A percentile compares a stretch with the other conserved stretches of the same genome.
phyloP scores from a whole-genome alignment of 1,140 invertebrate species.

The Yoshiicerus persimilis region DNA sequence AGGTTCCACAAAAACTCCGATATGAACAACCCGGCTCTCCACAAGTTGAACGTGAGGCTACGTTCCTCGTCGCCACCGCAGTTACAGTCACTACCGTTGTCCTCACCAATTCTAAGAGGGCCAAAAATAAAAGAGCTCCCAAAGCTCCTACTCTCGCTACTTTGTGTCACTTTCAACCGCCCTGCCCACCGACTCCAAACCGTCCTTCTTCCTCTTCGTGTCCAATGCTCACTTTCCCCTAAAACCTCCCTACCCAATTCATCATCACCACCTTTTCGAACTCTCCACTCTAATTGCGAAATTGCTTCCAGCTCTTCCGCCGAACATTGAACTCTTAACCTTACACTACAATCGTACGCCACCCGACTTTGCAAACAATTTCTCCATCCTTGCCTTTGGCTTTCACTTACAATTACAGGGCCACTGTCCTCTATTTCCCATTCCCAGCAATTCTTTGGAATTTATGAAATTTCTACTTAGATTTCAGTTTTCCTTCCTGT shows the following conservation, averaged over 20 bases:
- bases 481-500: too few species aligned
- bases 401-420: too few species aligned
- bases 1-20: neutral
- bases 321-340: neutral
- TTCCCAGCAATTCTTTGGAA: too few species aligned
- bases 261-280: neutral
- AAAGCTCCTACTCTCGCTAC: neutral
- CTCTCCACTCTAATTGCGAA: neutral
- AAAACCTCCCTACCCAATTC: neutral
- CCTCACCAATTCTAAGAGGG: neutral
- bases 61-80: neutral
- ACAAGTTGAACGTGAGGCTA: neutral
- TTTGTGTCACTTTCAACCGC: neutral
- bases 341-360: neutral
- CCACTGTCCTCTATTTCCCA: too few species aligned
- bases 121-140: conserved; percentile 39
- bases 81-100: neutral
- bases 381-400: neutral
- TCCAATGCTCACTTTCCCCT: neutral
- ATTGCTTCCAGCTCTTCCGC: neutral
- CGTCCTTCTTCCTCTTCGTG: neutral
- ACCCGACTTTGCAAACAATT: neutral
- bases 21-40: neutral
- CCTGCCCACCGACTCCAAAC: neutral
- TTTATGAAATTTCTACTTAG: too few species aligned